Evolutionary conservation across 2,113 vertebrate species (phyloP).

Genomic region (Sterna hirundo): DNA sequence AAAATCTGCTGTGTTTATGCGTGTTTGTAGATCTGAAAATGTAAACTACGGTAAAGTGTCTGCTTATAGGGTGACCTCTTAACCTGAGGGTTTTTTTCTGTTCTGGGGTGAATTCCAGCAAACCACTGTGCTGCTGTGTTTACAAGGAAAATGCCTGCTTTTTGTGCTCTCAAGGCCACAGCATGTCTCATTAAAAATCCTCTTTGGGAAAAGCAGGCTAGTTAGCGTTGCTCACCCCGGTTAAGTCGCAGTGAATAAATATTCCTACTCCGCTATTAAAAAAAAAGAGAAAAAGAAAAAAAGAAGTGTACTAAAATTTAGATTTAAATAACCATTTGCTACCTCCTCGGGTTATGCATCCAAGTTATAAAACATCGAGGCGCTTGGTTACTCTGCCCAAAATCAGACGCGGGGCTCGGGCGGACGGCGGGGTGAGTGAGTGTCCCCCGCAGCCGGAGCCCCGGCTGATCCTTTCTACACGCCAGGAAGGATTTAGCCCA

Average conservation of each 20-base stretch:
- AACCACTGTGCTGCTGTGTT: not conserved
- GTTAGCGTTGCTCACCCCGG: not conserved
- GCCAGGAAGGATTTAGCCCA: not conserved
- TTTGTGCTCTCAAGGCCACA: not conserved
- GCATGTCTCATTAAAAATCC: not conserved
- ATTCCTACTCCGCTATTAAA: not conserved
- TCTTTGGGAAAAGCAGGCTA: not conserved
- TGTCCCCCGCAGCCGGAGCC: not conserved
- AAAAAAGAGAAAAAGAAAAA: not conserved
- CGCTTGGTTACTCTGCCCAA: not conserved
- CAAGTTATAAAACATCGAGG: not conserved
- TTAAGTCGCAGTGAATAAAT: not conserved
- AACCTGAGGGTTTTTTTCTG: not conserved
- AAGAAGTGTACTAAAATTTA: not conserved
- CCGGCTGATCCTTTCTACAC: accelerated
- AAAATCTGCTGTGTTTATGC: not conserved
- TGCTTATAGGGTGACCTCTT: not conserved
- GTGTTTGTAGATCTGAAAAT: not conserved
- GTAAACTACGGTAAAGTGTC: not conserved
- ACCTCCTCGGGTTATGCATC: not conserved
- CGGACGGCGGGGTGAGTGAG: not conserved
- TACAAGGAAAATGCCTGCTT: not conserved
- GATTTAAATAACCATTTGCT: not conserved
- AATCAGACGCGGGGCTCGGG: not conserved
- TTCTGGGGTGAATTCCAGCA: conserved; percentile 31